Evolutionary conservation across 1,140 invertebrate genomes (phyloP).

Genomic region (Papilio polyxenes): DNA sequence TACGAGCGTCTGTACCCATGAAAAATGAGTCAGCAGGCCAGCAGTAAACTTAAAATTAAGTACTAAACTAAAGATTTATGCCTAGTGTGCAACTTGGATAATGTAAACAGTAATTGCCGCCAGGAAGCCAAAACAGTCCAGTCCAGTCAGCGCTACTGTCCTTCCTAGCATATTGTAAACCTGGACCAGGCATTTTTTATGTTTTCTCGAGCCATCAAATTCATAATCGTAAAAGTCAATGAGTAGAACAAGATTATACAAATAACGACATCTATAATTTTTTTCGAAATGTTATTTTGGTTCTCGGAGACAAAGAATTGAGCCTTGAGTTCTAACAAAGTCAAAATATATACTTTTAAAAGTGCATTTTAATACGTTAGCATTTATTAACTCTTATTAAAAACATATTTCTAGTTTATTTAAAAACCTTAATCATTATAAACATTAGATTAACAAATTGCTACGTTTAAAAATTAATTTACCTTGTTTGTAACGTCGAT

Average conservation of each 20-base stretch:
- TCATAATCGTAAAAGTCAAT: neutral
- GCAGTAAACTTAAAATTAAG: too few relatives aligned
- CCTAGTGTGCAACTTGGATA: too few relatives aligned
- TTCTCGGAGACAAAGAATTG: too few relatives aligned
- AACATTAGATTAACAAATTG: neutral
- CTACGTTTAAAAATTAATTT: neutral
- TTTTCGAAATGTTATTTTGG: neutral
- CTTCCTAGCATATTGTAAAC: too few relatives aligned
- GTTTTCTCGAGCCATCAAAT: neutral
- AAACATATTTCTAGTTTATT: neutral
- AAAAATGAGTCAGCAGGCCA: too few relatives aligned
- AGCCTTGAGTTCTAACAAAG: neutral
- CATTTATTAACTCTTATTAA: neutral
- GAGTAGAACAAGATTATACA: neutral
- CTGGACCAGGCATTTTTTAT: too few relatives aligned
- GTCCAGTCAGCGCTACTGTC: too few relatives aligned
- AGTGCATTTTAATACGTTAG: neutral
- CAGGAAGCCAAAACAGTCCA: too few relatives aligned
- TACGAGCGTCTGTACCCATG: too few relatives aligned
- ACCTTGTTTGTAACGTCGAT: neutral
- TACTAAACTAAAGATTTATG: too few relatives aligned
- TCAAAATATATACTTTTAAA: constrained; percentile 1
- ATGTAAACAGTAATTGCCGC: too few relatives aligned
- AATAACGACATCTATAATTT: constrained; percentile 13
- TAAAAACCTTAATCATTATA: neutral